A percentile compares a stretch with the other conserved stretches of the same genome.
Evolutionary conservation across 2,888 invertebrate species (phyloP).

Genomic region (Tuta absoluta): DNA sequence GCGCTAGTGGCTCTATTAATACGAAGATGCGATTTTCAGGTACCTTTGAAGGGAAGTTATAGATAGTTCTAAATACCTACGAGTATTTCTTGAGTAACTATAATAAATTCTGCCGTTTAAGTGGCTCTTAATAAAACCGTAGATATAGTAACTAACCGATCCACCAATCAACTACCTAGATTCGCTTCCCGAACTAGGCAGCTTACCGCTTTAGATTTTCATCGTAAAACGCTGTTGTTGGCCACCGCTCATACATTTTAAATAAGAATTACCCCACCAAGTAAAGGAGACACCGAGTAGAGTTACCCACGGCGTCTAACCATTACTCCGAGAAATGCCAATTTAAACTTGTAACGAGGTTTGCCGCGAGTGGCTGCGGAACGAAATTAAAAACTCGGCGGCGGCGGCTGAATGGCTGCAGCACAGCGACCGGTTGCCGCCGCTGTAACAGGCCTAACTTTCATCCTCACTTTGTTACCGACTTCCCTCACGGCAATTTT

Average conservation of each 20-base stretch:
- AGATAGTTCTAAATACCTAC: neutral
- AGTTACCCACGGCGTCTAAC: constrained; percentile 70
- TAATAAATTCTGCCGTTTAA: no score
- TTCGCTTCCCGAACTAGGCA: neutral
- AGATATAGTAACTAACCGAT: no score
- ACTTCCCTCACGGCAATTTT: constrained; percentile 59
- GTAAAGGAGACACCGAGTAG: constrained; percentile 64
- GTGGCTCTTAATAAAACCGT: no score
- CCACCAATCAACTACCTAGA: no score
- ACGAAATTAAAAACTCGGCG: constrained; percentile 78
- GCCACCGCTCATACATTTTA: constrained; percentile 68
- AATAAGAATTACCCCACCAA: constrained; percentile 70
- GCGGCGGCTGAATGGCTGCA: constrained; percentile 59
- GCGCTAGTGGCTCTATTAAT: constrained; percentile 8
- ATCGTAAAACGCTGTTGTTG: constrained; percentile 42
- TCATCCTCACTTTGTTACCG: constrained; percentile 69
- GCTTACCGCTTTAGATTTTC: neutral
- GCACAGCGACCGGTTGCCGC: constrained; percentile 51
- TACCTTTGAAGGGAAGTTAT: neutral
- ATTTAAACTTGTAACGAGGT: constrained; percentile 81
- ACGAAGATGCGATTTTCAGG: neutral
- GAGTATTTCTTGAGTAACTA: no score
- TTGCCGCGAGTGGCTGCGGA: constrained; percentile 75
- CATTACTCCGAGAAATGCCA: constrained; percentile 79
- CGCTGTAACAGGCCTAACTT: constrained; percentile 74